Evolutionary conservation across 2,888 invertebrate species (phyloP), one percentile per base, ranked within the genome.

Genomic region (Pheosia tremula): DNA sequence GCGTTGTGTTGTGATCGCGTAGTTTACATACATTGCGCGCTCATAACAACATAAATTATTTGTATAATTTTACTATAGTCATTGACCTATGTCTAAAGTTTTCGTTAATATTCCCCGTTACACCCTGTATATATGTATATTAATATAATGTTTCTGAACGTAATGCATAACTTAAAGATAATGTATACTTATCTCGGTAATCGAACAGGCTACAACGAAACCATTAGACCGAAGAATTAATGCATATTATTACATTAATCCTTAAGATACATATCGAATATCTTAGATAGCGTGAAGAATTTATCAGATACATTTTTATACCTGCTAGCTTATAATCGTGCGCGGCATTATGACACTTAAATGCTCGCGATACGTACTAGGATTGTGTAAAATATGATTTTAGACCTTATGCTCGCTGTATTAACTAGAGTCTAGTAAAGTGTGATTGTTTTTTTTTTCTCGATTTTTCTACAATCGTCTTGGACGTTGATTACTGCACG

Each of bases 401-500:
- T 43, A 43, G 9, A 9, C 43, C 43, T 43, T 43, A 43, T 43
- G 43, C 49, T 49, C n/a, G 49, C 5, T 11, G 47, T 47, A 49
- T 13, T n/a, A 49, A 49, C 49, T 49, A 4, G n/a, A 49, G 49
- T 49, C 49, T n/a, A n/a, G 4, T 49, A 9, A 10, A 24, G 45
- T 50, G 50, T 50, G 58, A 56, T 47, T 52, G 9, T 53, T 53
- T 8, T 59, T 62, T 67, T 59, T 71, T 72, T 64, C 41, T 59
- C 11, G 10, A 60, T 61, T 69, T 64, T 64, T 62, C 57, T 24
- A 63, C 8, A 37, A 49, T 43, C 65, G 50, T 10, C 9, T 57
- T 66, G 67, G 64, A 72, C 65, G 66, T 60, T 60, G 64, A 66
- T 70, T 67, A 61, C 56, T 60, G 57, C 64, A 58, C 54, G 57